Evolutionary conservation across 2,797 vertebrate species (phyloP), one percentile per base, ranked within the genome.

Genomic region (Aeoliscus strigatus): DNA sequence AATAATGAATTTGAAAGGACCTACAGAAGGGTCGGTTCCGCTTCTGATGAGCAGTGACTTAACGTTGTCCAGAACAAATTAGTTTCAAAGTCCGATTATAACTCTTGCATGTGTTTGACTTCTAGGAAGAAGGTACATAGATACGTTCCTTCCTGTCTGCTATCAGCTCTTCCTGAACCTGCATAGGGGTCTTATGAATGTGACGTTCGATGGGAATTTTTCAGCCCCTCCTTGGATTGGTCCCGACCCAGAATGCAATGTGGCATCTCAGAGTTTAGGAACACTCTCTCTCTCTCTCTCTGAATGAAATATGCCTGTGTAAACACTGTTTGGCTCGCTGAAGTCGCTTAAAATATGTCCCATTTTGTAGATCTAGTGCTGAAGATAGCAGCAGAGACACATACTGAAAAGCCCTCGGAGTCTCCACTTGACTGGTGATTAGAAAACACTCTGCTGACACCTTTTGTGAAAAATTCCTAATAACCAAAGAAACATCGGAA

Each of bases 261-360:
- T 75, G 51, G 48, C 71, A 60, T 52, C 83, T 68, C 42, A 59
- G 50, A 73, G 49, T 35, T 56, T 10, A 27, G 50, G 44, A 54
- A n/a, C n/a, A n/a, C n/a, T n/a, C n/a, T n/a, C 61, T 61, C 41
- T 32, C 39, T 39, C 51, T 53, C 73, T 83, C 68, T 73, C 51
- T 33, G 40, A 53, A 76, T 48, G 77, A 86, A 84, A 82, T 87
- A 87, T 89, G 91, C 89, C 88, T 91, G 86, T 86, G 76, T 90
- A 92, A 93, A 91, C 91, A 92, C 81, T 73, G 54, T 87, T 85
- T 85, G 85, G 81, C 83, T 60, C 45, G 24, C 45, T 70, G 63
- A 82, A 70, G 80, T 66, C 75, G n/a, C n/a, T 85, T 66, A 67
- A 82, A 84, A 74, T 64, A 49, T 61, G 67, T 86, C 87, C 86